These are phyloP conservation scores for Mastacembelus armatus DNA, from an alignment of 2,797 vertebrate genomes.

Conservation along the genomic window DNA sequence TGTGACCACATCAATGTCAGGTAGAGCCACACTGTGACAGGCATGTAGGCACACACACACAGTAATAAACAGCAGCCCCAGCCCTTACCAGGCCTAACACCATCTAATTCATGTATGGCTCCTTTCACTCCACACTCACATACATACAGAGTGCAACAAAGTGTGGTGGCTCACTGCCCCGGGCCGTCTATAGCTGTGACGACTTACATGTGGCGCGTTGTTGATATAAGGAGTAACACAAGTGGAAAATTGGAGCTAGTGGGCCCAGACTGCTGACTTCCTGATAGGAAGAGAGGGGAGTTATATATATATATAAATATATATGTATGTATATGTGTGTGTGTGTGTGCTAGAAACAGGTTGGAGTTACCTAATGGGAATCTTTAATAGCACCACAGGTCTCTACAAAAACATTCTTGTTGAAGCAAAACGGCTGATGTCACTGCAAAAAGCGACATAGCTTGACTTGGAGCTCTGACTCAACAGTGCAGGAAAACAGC, in stretches of 20 bases:
- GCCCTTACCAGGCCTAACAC: conserved; percentile 60
- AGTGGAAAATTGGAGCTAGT: conserved; percentile 81
- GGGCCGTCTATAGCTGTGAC: conserved; percentile 77
- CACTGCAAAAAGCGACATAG: not conserved
- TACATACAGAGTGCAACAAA: conserved; percentile 48
- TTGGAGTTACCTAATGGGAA: not conserved
- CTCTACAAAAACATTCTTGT: not conserved
- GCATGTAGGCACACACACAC: conserved; percentile 42
- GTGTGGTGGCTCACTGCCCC: conserved; percentile 48
- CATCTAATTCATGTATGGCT: conserved; percentile 74
- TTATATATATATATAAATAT: conserved; percentile 2
- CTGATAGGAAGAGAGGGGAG: conserved; percentile 76
- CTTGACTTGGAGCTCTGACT: conserved; percentile 12
- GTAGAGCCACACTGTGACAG: conserved; percentile 45
- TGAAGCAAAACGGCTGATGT: conserved; percentile 1
- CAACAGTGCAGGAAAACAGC: not conserved
- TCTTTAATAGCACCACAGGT: not conserved
- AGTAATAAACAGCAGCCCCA: conserved; percentile 64
- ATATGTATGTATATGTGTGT: too few species aligned
- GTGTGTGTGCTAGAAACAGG: conserved; percentile 20
- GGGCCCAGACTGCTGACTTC: conserved; percentile 79
- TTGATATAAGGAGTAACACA: conserved; percentile 83
- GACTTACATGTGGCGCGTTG: conserved; percentile 79
- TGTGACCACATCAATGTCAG: conserved; percentile 67
- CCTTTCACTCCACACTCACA: conserved; percentile 65